These are phyloP conservation scores for Gastracanthus pulcherrimus DNA, from an alignment of 2,888 invertebrate species.

Conservation along the genomic window DNA sequence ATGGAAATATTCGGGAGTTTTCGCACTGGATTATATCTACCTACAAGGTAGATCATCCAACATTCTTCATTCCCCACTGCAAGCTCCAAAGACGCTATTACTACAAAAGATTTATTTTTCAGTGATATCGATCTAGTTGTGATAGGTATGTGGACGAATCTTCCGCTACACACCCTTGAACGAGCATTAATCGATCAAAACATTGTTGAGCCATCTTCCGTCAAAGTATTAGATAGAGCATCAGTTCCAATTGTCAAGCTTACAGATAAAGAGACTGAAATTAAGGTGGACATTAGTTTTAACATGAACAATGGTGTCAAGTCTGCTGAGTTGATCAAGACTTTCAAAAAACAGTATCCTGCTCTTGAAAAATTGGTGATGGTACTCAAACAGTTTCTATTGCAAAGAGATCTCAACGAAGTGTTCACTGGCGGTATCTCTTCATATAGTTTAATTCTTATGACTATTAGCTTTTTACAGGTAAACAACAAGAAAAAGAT, in stretches of 20 bases:
- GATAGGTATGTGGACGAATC: slow-evolving; percentile 91
- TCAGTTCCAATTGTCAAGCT: slow-evolving; percentile 99
- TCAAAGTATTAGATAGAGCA: slow-evolving; percentile 98
- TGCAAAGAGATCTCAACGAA: slow-evolving; percentile 98
- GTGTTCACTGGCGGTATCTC: slow-evolving; percentile 99
- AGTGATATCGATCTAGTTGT: slow-evolving; percentile 84
- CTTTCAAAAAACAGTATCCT: slow-evolving; percentile 92
- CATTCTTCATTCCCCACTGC: neutral
- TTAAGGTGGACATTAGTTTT: slow-evolving; percentile 97
- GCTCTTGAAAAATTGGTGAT: slow-evolving; percentile 95
- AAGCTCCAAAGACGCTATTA: neutral
- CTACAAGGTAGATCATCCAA: slow-evolving; percentile 85
- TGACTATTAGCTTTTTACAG: slow-evolving; percentile 98
- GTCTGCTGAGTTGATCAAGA: slow-evolving; percentile 96
- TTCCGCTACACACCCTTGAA: slow-evolving; percentile 94
- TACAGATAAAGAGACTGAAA: slow-evolving; percentile 90
- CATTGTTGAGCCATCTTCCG: slow-evolving; percentile 92
- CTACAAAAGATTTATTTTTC: slow-evolving; percentile 60
- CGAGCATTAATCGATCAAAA: slow-evolving; percentile 92
- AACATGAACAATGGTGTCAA: slow-evolving; percentile 99
- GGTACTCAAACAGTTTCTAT: slow-evolving; percentile 98
- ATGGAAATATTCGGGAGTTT: slow-evolving; percentile 99
- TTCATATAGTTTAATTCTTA: slow-evolving; percentile 98
- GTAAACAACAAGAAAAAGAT: slow-evolving; percentile 73
- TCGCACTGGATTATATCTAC: slow-evolving; percentile 97